These are phyloP conservation scores for Urocolius indicus DNA, from an alignment of 2,113 vertebrate genomes.

Conservation along the genomic window DNA sequence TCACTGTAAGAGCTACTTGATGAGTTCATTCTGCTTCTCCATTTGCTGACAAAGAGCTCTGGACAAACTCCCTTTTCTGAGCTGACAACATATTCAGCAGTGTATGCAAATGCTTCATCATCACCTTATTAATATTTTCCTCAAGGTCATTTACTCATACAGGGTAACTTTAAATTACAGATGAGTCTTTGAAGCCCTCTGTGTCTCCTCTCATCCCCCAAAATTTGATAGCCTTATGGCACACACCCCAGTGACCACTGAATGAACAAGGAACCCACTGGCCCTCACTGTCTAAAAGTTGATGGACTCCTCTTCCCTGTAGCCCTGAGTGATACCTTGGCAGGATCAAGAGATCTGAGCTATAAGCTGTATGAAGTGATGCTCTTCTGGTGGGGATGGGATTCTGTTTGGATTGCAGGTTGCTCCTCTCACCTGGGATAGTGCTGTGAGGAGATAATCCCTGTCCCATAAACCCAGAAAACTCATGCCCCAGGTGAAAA, in stretches of 20 bases:
- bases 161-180: neutral
- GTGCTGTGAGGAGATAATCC: neutral
- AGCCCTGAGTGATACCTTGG: neutral
- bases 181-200: neutral
- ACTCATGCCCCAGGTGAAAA: neutral
- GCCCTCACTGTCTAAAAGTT: neutral
- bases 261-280: neutral
- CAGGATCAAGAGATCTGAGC: neutral
- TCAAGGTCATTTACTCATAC: slow-evolving; percentile 9
- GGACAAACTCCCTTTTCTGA: slow-evolving; percentile 10
- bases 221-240: neutral
- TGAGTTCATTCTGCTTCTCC: neutral
- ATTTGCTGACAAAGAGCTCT: slow-evolving; percentile 4
- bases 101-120: neutral
- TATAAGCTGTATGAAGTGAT: neutral
- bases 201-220: neutral
- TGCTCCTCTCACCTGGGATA: neutral
- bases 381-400: neutral
- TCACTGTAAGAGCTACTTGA: neutral
- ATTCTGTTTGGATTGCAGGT: neutral
- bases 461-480: neutral
- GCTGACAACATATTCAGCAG: neutral
- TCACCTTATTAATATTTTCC: slow-evolving; percentile 37
- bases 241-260: too few relatives aligned
- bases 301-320: neutral